A percentile compares a stretch with the other conserved stretches of the same genome.
Conservation (phyloP, 2,888 invertebrate species). For the Eupithecia tripunctaria region DNA sequence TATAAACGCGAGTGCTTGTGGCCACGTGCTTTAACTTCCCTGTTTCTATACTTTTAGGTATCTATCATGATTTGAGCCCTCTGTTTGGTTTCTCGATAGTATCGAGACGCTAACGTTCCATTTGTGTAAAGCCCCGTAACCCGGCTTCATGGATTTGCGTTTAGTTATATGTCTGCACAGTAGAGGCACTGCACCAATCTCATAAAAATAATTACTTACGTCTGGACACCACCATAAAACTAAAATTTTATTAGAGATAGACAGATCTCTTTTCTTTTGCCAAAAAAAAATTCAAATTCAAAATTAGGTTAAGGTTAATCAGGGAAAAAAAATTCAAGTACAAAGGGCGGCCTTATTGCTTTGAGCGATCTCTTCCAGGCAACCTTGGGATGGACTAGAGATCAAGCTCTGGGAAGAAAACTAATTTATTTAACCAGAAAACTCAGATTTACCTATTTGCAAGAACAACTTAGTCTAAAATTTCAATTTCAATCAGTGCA, state of each 20-base stretch:
- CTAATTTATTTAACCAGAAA: no score
- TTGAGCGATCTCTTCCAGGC: no score
- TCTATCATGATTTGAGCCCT: neutral
- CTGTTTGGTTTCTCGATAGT: neutral
- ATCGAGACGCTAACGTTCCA: neutral
- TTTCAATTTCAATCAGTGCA: neutral
- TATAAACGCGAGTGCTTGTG: slow-evolving; percentile 44
- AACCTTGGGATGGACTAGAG: no score
- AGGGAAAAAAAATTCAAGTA: no score
- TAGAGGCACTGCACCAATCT: neutral
- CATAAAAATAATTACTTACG: neutral
- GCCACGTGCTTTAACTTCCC: slow-evolving; percentile 26
- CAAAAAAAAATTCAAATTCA: no score
- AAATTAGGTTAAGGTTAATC: no score
- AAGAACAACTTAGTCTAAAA: neutral
- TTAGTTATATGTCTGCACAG: neutral
- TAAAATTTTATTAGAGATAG: no score
- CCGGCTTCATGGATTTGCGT: neutral
- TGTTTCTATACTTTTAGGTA: neutral
- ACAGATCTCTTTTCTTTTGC: no score
- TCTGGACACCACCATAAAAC: neutral
- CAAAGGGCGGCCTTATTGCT: no score
- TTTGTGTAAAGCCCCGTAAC: neutral
- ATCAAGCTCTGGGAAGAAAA: no score
- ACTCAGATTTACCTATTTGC: neutral